Evolutionary conservation across 2,888 invertebrate genomes (phyloP).

Genomic region (Ichneumoninae sp.): DNA sequence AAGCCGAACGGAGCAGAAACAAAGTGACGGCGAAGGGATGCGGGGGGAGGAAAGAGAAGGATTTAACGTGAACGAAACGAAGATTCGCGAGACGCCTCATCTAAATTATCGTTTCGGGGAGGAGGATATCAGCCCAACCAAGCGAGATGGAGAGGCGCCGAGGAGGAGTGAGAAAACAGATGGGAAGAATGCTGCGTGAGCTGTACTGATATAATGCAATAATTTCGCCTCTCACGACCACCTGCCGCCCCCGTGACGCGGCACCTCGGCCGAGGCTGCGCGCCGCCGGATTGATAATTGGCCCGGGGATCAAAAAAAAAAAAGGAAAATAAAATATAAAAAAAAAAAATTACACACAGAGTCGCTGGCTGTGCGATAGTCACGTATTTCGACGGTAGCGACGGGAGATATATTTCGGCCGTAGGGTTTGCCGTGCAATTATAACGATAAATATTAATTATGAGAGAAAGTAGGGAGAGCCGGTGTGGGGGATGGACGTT

Average conservation of each 20-base stretch:
- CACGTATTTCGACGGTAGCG: constrained; percentile 43
- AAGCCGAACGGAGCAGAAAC: constrained; percentile 22
- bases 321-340: neutral
- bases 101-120: constrained; percentile 52
- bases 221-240: constrained; percentile 60
- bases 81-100: constrained; percentile 52
- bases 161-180: constrained; percentile 23
- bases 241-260: constrained; percentile 55
- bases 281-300: constrained; percentile 59
- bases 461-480: constrained; percentile 48
- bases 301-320: constrained; percentile 30
- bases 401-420: constrained; percentile 35
- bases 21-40: constrained; percentile 57
- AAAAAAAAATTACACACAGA: neutral
- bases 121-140: constrained; percentile 53
- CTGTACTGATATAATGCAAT: constrained; percentile 56
- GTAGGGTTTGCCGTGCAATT: constrained; percentile 53
- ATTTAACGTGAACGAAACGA: constrained; percentile 48
- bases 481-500: constrained; percentile 44
- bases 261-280: constrained; percentile 33
- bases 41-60: constrained; percentile 33
- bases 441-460: constrained; percentile 67
- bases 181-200: constrained; percentile 48
- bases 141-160: constrained; percentile 47
- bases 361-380: constrained; percentile 16